Evolutionary conservation across 2,888 invertebrate genomes (phyloP), one percentile per base, ranked within the genome.

Genomic region (Cryptophagus acutangulus): DNA sequence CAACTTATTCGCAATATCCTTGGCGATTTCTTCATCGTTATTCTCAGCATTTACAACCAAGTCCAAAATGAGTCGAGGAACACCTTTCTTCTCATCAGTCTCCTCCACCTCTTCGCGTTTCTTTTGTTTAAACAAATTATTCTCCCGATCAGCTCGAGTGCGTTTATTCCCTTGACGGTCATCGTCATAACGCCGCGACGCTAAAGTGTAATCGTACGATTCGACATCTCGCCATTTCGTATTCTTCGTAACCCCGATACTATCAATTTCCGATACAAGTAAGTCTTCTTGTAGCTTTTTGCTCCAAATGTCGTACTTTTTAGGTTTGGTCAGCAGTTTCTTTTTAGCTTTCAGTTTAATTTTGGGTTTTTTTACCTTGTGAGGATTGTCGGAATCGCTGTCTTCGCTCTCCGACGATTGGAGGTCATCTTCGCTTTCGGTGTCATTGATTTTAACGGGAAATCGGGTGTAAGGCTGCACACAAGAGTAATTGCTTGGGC

Each of bases 301-400:
- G 51, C 76, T 74, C 90, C 90, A 91, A 49, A 90, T 77, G 65
- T 85, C 84, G 59, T 87, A 88, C 65, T 83, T 83, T 41, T 80
- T 82, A 46, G 75, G 76, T 52, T 74, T 79, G 59, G 31, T 66
- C 59, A 34, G 63, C 59, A 24, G 41, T 28, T 26, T 66, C 29
- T 42, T 52, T 46, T 59, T 72, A 2, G 70, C 66, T 41, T 72
- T 53, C 37, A 75, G 72, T 50, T 70, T 72, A 12, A 73, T 58
- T 60, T 74, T 76, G 5, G 77, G 75, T 41, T 76, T 76, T 55
- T 82, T 82, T 1, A 70, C 64, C 41, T 57, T 64, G 12, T 68
- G 69, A 2, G 57, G 52, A 2, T 67, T 72, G 45, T 79, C 81
- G 1, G 78, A 77, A 48, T 81, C 81, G 12, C 78, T 79, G 38